Evolutionary conservation across 2,797 vertebrate species (phyloP).

Genomic region (Hemibagrus guttatus): DNA sequence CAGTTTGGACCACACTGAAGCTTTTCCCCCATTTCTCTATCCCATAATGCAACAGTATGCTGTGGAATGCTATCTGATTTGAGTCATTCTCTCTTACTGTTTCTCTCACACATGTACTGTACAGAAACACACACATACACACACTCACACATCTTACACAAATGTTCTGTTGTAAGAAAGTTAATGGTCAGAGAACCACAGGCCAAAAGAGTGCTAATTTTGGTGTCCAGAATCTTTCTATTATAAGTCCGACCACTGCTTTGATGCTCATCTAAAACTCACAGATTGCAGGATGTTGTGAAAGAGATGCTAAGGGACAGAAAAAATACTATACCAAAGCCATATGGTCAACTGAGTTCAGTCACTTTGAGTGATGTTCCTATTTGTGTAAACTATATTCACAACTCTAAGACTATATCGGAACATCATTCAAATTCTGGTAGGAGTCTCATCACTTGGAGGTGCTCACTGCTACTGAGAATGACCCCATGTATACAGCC

Average conservation of each 20-base stretch:
- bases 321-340: no score
- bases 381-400: no score
- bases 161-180: neutral
- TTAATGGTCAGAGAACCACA: neutral
- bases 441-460: no score
- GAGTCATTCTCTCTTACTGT: neutral
- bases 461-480: no score
- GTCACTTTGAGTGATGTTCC: neutral
- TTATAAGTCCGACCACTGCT: neutral
- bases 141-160: neutral
- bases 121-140: neutral
- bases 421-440: no score
- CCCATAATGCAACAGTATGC: neutral
- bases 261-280: neutral
- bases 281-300: neutral
- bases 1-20: constrained; percentile 1
- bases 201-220: neutral
- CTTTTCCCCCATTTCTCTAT: neutral
- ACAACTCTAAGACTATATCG: neutral
- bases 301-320: neutral
- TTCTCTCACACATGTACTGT: neutral
- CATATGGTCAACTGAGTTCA: no score
- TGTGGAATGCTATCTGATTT: neutral
- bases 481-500: no score
- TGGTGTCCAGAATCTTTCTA: neutral